Evolutionary conservation across 2,888 invertebrate genomes (phyloP).

Genomic region (Emmelina monodactyla): DNA sequence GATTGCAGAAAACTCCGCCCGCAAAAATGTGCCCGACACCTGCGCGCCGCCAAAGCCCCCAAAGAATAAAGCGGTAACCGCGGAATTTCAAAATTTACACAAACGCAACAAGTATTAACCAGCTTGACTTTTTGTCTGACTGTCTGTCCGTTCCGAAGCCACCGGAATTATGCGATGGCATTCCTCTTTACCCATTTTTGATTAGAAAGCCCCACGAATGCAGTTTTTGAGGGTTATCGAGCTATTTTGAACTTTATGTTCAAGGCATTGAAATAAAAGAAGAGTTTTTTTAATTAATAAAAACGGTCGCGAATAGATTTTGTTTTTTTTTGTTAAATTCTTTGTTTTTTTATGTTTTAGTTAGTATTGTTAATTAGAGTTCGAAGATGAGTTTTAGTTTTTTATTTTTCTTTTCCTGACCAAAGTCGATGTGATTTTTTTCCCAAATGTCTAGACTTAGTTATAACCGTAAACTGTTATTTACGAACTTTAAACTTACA

Average conservation of each 20-base stretch:
- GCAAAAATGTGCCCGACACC: constrained; percentile 19
- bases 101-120: constrained; percentile 48
- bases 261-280: background rate
- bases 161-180: constrained; percentile 40
- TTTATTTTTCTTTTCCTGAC: too few species aligned
- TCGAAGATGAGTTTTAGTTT: too few species aligned
- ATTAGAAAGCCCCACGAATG: constrained; percentile 31
- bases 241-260: constrained; percentile 2
- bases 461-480: too few species aligned
- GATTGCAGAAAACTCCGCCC: too few species aligned
- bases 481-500: too few species aligned
- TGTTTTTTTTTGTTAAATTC: constrained; percentile 11
- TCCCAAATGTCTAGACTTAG: too few species aligned
- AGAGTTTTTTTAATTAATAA: constrained; percentile 14
- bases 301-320: constrained; percentile 17
- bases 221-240: background rate
- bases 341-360: background rate
- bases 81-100: constrained; percentile 56
- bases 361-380: too few species aligned
- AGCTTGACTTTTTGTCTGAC: constrained; percentile 46
- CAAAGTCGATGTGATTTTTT: too few species aligned
- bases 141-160: constrained; percentile 24
- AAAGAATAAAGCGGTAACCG: constrained; percentile 22
- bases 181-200: constrained; percentile 43
- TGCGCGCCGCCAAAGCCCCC: constrained; percentile 20